Evolutionary conservation across 2,888 invertebrate species (phyloP).

Genomic region (Drosophila phalerata): DNA sequence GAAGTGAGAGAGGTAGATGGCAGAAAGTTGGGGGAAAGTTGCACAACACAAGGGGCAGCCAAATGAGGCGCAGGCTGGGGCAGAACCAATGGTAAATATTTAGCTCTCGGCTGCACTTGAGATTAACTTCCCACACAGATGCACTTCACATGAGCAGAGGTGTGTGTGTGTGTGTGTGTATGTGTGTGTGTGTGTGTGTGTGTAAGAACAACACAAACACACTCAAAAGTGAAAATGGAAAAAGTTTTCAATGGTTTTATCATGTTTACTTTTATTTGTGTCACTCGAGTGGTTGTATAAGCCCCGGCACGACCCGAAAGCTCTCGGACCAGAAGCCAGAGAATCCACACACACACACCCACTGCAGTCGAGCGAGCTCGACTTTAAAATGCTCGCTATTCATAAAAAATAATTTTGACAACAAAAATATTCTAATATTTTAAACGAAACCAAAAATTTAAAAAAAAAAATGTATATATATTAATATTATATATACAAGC

Average conservation of each 20-base stretch:
- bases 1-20: neutral
- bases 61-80: slow-evolving; percentile 19
- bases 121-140: slow-evolving; percentile 72
- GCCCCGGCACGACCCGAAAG: slow-evolving; percentile 50
- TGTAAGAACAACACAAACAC: slow-evolving; percentile 74
- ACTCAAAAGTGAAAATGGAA: slow-evolving; percentile 81
- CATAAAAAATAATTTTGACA: too few species aligned
- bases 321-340: slow-evolving; percentile 37
- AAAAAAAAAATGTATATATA: too few species aligned
- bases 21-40: neutral
- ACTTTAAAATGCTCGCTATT: neutral
- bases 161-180: slow-evolving; percentile 8
- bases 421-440: too few species aligned
- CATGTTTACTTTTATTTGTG: slow-evolving; percentile 81
- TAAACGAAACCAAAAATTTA: too few species aligned
- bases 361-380: slow-evolving; percentile 10
- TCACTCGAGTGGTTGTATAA: slow-evolving; percentile 80
- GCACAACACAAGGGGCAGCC: slow-evolving; percentile 9
- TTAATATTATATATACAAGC: too few species aligned
- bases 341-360: slow-evolving; percentile 21
- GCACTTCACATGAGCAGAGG: slow-evolving; percentile 23
- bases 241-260: slow-evolving; percentile 81
- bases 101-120: slow-evolving; percentile 81
- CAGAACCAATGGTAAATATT: slow-evolving; percentile 72
- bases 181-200: slow-evolving; percentile 24